Percentiles rank a stretch among this genome's conserved stretches.
phyloP scores from a whole-genome alignment of 2,797 vertebrate species.

The Myiotriccus ornatus region DNA sequence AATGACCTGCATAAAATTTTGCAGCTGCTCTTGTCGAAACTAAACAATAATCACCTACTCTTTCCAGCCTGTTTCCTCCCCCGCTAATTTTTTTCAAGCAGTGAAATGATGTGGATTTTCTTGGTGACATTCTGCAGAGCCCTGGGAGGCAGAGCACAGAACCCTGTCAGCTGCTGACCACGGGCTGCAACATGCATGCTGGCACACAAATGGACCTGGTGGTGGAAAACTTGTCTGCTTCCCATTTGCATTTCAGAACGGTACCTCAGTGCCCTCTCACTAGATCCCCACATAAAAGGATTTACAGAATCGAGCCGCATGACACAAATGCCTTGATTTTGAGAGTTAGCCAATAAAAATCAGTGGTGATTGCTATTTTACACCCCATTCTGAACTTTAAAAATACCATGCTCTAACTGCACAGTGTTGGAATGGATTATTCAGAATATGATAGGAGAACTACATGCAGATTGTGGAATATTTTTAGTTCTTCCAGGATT shows the following conservation, averaged over 20 bases:
- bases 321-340: not conserved
- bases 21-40: not conserved
- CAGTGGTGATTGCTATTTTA: not conserved
- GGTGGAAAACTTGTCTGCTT: not conserved
- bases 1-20: not conserved
- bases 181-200: accelerated
- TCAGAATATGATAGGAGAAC: not conserved
- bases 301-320: not conserved
- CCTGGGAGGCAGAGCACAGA: not conserved
- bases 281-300: not conserved
- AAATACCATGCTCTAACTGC: not conserved
- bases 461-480: not conserved
- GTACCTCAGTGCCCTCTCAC: not conserved
- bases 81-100: not conserved
- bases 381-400: not conserved
- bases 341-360: not conserved
- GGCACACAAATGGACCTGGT: accelerated
- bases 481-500: not conserved
- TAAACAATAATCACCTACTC: not conserved
- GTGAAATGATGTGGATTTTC: not conserved
- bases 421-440: not conserved
- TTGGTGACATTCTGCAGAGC: not conserved
- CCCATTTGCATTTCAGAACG: not conserved
- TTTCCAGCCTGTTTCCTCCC: not conserved
- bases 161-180: accelerated